Conservation (phyloP, 2,797 vertebrate genomes). For the Malurus leucopterus region DNA sequence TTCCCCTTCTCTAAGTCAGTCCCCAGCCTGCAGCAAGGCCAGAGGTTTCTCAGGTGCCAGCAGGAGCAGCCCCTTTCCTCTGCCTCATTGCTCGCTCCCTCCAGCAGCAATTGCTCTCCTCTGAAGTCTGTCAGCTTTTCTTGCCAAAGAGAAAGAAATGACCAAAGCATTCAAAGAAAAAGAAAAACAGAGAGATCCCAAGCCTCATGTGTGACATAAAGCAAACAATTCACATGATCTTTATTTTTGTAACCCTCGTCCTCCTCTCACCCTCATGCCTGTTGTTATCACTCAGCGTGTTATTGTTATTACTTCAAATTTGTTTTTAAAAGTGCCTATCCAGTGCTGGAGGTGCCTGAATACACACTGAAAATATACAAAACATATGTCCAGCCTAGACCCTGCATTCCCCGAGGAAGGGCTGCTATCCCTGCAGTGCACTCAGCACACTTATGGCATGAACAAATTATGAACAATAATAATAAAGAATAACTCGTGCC, state of each 20-base stretch:
- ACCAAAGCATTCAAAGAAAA: constrained; percentile 38
- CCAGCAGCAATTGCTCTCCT: constrained; percentile 12
- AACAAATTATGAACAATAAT: constrained; percentile 43
- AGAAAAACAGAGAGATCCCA: constrained; percentile 47
- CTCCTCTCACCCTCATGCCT: constrained; percentile 53
- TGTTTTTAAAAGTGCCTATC: constrained; percentile 59
- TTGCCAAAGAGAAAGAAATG: constrained; percentile 38
- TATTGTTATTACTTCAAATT: constrained; percentile 62
- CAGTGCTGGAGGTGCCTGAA: constrained; percentile 53
- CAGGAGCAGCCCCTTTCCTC: background rate
- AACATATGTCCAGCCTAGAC: constrained; percentile 40
- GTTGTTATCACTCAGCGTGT: constrained; percentile 63
- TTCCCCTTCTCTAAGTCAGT: background rate
- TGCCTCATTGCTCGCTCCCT: background rate
- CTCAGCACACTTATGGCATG: constrained; percentile 44
- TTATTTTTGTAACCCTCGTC: constrained; percentile 62
- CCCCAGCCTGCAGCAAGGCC: background rate
- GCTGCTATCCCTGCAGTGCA: background rate
- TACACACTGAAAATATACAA: constrained; percentile 55
- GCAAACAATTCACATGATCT: constrained; percentile 61
- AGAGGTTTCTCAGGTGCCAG: background rate
- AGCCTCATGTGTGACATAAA: constrained; percentile 49
- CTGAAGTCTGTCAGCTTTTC: background rate
- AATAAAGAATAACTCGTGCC: constrained; percentile 40
- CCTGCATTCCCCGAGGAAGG: background rate